Evolutionary conservation across 1,140 invertebrate genomes (phyloP).

Genomic region (Nasonia giraulti): DNA sequence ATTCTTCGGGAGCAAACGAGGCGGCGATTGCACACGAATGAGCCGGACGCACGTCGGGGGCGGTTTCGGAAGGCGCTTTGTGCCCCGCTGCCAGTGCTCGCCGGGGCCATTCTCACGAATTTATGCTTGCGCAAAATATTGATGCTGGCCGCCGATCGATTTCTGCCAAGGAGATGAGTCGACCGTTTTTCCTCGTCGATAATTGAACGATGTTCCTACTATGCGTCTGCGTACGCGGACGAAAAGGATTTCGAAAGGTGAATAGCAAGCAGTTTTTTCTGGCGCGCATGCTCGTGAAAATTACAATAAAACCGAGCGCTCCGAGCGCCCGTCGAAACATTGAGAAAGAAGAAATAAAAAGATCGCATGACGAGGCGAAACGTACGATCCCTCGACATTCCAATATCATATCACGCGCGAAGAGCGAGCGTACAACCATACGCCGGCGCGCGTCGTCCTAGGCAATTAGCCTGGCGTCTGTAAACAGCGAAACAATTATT

Average conservation of each 20-base stretch:
- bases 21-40: not conserved
- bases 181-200: not conserved
- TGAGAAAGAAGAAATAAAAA: not conserved
- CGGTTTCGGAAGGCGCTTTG: not conserved
- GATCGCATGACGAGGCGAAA: not conserved
- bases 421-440: not conserved
- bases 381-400: not conserved
- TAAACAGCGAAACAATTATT: conserved; percentile 18
- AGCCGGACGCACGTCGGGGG: not conserved
- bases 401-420: conserved; percentile 6
- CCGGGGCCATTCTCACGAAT: not conserved
- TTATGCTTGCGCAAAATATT: conserved; percentile 17
- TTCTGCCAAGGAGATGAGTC: not conserved
- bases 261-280: not conserved
- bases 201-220: too few species aligned
- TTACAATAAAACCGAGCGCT: not conserved
- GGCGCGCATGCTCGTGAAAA: not conserved
- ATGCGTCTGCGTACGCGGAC: too few species aligned
- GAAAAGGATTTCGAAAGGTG: not conserved
- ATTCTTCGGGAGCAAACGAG: not conserved
- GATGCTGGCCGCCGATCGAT: not conserved
- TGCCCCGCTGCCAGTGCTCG: not conserved
- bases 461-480: conserved; percentile 17
- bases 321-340: not conserved
- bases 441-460: not conserved